These are phyloP conservation scores for Lota lota DNA, from an alignment of 2,113 vertebrate species.

Conservation along the genomic window DNA sequence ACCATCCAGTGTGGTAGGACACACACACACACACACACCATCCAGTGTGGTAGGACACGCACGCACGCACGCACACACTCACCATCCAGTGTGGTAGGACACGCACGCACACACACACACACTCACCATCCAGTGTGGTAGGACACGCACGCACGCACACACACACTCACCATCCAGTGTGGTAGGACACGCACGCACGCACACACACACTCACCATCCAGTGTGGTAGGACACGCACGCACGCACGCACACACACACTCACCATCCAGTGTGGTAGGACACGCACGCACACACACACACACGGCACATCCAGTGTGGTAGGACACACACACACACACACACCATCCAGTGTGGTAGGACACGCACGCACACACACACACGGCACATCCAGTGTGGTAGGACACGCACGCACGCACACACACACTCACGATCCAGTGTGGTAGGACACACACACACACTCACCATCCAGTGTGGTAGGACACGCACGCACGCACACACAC, in stretches of 20 bases:
- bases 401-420: slow-evolving; percentile 31
- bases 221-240: too few species aligned
- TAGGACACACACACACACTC: too few species aligned
- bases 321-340: too few species aligned
- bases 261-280: slow-evolving; percentile 95
- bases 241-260: too few species aligned
- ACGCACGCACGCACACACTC: too few species aligned
- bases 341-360: slow-evolving; percentile 95
- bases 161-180: slow-evolving; percentile 95
- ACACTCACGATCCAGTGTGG: too few species aligned
- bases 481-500: not conserved
- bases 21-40: not conserved
- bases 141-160: too few species aligned
- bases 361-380: not conserved
- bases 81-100: slow-evolving; percentile 95
- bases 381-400: slow-evolving; percentile 88
- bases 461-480: slow-evolving; percentile 95
- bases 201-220: too few species aligned
- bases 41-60: too few species aligned
- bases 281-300: not conserved
- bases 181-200: slow-evolving; percentile 70
- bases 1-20: slow-evolving; percentile 95
- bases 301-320: too few species aligned
- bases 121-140: too few species aligned
- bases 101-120: not conserved